Base-by-base conservation (phyloP, 2,888 invertebrate genomes). In the Acleris cristana region DNA sequence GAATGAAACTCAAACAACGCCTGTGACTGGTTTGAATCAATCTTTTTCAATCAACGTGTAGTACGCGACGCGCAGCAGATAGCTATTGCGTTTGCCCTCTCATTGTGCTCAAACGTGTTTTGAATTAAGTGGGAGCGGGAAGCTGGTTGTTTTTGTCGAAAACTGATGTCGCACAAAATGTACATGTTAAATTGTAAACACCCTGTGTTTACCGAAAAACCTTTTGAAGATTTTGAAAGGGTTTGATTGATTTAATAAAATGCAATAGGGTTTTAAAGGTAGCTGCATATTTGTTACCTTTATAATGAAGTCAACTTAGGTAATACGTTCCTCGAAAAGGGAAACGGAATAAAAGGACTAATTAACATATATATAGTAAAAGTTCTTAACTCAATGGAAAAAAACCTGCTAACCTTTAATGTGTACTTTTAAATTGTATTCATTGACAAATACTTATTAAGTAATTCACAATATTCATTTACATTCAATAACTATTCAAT, bases 51-150 rank as follows among this genome's bases (percentile, higher is more conserved):
- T 67, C 67, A 67, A 62, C 54, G 67, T 67, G 61, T 69, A 62
- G 58, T 60, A 64, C 69, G 64, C 62, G 52, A 30, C 61, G 63
- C 64, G 63, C 69, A 70, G 66, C 63, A 70, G 66, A 55, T 69
- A 65, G 63, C 59, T 64, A 61, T 76, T 79, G 78, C 83, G 85
- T 84, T 85, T 81, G 80, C 82, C 78, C 74, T 79, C 79, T 82
- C 83, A 80, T 83, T 80, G 82, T 78, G 78, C 72, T 73, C 74
- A 70, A 65, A 75, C 76, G 88, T 88, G 87, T 82, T 80, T 74
- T 71, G 88, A 85, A 87, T 88, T 83, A 84, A 83, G 76, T 79
- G 76, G 73, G 71, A 72, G 73, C 72, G 71, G 72, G 72, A 61
- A 74, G 71, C 76, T 70, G 73, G 73, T 73, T 73, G 79, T 85